Conservation (phyloP, 2,888 invertebrate genomes). For the Thecophora atra region DNA sequence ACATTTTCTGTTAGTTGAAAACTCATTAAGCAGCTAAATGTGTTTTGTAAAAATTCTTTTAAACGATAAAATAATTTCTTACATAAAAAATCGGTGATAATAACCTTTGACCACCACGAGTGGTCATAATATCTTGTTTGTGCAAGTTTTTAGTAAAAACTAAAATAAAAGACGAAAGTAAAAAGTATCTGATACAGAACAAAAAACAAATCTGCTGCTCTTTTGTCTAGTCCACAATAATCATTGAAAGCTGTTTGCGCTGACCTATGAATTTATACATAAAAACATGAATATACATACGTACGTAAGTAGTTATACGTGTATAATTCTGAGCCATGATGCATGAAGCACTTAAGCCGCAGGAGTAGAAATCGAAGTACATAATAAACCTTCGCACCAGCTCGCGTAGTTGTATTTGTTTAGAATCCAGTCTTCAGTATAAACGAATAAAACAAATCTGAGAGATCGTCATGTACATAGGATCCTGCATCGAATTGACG, state of each 20-base stretch:
- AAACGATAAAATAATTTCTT: too few relatives aligned
- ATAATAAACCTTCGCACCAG: slow-evolving; percentile 21
- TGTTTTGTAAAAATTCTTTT: too few relatives aligned
- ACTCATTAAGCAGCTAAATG: slow-evolving; percentile 30
- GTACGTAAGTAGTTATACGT: not conserved
- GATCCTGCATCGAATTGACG: slow-evolving; percentile 10
- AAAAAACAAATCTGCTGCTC: slow-evolving; percentile 36
- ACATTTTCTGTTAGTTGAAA: too few relatives aligned
- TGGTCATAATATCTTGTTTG: slow-evolving; percentile 18
- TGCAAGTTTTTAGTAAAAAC: slow-evolving; percentile 10
- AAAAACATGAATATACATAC: slow-evolving; percentile 42
- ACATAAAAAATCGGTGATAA: too few relatives aligned
- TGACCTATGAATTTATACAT: slow-evolving; percentile 58
- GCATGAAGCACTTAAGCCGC: slow-evolving; percentile 2
- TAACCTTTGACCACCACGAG: not conserved
- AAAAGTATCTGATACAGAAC: slow-evolving; percentile 18
- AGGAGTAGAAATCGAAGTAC: slow-evolving; percentile 11
- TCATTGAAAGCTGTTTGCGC: slow-evolving; percentile 49
- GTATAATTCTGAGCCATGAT: not conserved
- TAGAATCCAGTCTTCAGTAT: slow-evolving; percentile 16
- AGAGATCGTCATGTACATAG: not conserved
- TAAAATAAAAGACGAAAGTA: slow-evolving; percentile 16
- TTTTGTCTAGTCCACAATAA: slow-evolving; percentile 30
- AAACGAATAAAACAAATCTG: not conserved
- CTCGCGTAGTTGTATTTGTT: not conserved